A percentile compares a stretch with the other conserved stretches of the same genome.
These are phyloP conservation scores for Periophthalmodon schlosseri DNA, from an alignment of 2,113 vertebrate species.

Conservation along the genomic window DNA sequence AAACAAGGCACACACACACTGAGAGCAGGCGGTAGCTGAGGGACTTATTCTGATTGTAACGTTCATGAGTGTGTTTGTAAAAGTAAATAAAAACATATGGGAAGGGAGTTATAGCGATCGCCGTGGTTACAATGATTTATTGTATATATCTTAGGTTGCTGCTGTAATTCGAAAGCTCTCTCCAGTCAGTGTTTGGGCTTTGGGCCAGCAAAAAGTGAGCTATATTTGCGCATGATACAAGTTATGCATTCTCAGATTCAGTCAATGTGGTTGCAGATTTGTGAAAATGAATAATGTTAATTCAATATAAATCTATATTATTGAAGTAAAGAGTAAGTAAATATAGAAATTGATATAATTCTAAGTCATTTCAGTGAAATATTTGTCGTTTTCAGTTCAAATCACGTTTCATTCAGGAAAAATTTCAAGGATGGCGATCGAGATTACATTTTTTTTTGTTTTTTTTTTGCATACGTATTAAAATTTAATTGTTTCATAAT, in stretches of 20 bases:
- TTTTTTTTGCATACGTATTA: not conserved
- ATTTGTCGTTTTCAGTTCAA: not conserved
- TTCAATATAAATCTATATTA: too few relatives aligned
- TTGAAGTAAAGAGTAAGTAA: not conserved
- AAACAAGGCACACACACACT: conserved; percentile 1
- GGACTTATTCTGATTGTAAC: not conserved
- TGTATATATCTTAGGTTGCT: not conserved
- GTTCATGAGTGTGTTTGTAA: not conserved
- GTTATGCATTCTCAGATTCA: not conserved
- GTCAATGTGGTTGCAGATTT: not conserved
- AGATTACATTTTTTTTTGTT: too few relatives aligned
- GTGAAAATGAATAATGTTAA: too few relatives aligned
- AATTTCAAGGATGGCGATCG: not conserved
- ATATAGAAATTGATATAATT: not conserved
- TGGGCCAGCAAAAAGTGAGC: not conserved
- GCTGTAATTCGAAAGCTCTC: not conserved
- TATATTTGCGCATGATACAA: not conserved
- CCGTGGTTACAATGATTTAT: not conserved
- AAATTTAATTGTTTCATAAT: not conserved
- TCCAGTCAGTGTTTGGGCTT: not conserved
- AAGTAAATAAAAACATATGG: too few relatives aligned
- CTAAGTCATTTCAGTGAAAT: not conserved
- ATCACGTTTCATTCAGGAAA: not conserved
- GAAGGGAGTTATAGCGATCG: too few relatives aligned
- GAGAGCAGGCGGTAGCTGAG: not conserved